Conservation (phyloP, 2,113 vertebrate genomes). For the Hylia prasina region DNA sequence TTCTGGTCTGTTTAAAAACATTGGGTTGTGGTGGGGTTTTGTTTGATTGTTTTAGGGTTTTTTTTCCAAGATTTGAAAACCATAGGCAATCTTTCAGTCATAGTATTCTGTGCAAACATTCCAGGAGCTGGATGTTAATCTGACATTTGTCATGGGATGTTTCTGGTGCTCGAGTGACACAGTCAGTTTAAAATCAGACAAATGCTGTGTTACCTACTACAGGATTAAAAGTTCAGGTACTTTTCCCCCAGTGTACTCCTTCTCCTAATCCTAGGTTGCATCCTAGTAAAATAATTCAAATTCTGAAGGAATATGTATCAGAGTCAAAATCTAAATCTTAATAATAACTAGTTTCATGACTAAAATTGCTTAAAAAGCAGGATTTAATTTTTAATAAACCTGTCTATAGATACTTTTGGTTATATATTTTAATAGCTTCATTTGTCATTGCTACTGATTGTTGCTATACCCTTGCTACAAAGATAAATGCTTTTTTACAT, state of each 20-base stretch:
- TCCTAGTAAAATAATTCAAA: background rate
- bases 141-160: slow-evolving; percentile 51
- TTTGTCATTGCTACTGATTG: background rate
- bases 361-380: background rate
- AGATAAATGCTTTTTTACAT: background rate
- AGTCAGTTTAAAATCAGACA: slow-evolving; percentile 35
- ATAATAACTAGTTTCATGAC: background rate
- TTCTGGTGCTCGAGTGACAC: slow-evolving; percentile 1
- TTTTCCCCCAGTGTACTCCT: background rate
- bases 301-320: background rate
- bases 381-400: background rate
- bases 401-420: background rate
- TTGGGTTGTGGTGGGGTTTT: background rate
- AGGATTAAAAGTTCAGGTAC: slow-evolving; percentile 21
- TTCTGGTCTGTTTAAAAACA: background rate
- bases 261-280: background rate
- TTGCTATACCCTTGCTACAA: background rate
- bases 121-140: slow-evolving; percentile 32
- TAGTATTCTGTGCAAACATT: slow-evolving; percentile 28
- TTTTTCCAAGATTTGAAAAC: slow-evolving; percentile 7
- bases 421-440: background rate
- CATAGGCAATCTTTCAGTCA: slow-evolving; percentile 33
- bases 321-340: background rate
- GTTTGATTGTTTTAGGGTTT: too few species aligned
- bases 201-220: background rate